Conservation (phyloP, 2,113 vertebrate species). For the Nipponia nippon region DNA sequence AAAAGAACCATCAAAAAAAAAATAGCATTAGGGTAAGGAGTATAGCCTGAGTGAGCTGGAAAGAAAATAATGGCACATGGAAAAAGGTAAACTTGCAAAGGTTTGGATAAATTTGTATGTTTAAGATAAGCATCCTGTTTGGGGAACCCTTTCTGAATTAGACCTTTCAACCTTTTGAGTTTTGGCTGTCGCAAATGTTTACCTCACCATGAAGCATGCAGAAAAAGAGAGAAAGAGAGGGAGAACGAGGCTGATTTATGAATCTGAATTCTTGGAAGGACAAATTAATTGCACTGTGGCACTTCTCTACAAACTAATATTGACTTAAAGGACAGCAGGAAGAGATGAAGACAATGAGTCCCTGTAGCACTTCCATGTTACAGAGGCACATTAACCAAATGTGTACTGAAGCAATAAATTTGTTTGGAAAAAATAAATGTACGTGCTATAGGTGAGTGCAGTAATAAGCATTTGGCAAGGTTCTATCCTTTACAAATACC, state of each 20-base stretch:
- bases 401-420: slow-evolving; percentile 59
- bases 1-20: not conserved
- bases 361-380: not conserved
- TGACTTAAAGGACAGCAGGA: slow-evolving; percentile 62
- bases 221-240: not conserved
- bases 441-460: not conserved
- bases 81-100: not conserved
- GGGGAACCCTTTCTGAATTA: not conserved
- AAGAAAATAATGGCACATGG: not conserved
- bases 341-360: slow-evolving; percentile 48
- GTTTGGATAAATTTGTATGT: slow-evolving; percentile 26
- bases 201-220: not conserved
- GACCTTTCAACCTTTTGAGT: slow-evolving; percentile 13
- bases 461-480: not conserved
- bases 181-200: slow-evolving; percentile 7
- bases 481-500: not conserved
- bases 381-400: slow-evolving; percentile 52
- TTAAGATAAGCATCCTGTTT: slow-evolving; percentile 52
- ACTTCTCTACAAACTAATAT: slow-evolving; percentile 69
- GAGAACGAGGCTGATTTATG: slow-evolving; percentile 36
- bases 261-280: slow-evolving; percentile 35
- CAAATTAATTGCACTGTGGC: slow-evolving; percentile 47
- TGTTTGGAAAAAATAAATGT: not conserved
- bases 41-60: not conserved
- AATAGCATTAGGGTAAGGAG: not conserved